Evolutionary conservation across 2,888 invertebrate genomes (phyloP).

Genomic region (Dinocampus coccinellae): DNA sequence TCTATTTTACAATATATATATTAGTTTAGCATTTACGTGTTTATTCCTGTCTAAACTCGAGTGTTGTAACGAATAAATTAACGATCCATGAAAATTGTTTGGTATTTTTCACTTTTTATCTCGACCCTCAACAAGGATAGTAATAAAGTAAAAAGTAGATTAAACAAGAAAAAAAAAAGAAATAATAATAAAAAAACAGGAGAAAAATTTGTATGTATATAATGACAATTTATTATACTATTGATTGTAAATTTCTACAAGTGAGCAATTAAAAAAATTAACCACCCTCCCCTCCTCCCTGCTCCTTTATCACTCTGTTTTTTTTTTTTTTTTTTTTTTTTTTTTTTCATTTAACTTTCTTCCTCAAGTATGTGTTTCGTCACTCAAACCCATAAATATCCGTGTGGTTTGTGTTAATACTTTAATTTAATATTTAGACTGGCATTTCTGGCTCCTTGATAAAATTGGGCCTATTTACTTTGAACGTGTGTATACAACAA

Average conservation of each 20-base stretch:
- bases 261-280: constrained; percentile 8
- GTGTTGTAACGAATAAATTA: constrained; percentile 58
- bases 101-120: background rate
- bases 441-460: constrained; percentile 42
- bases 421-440: constrained; percentile 52
- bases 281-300: too few relatives aligned
- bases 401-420: constrained; percentile 29
- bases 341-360: too few relatives aligned
- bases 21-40: background rate
- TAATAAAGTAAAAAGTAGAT: background rate
- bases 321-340: too few relatives aligned
- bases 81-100: constrained; percentile 58
- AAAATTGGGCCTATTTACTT: constrained; percentile 55
- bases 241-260: background rate
- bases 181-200: background rate
- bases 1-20: background rate
- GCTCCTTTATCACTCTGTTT: too few relatives aligned
- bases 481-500: background rate
- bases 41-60: constrained; percentile 29
- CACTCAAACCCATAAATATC: constrained; percentile 3
- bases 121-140: background rate
- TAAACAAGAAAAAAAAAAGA: background rate
- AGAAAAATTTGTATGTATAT: background rate
- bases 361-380: constrained; percentile 16
- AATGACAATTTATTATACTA: background rate